Base-by-base conservation (phyloP, 1,140 invertebrate species). In the Magallana ariakensis region DNA sequence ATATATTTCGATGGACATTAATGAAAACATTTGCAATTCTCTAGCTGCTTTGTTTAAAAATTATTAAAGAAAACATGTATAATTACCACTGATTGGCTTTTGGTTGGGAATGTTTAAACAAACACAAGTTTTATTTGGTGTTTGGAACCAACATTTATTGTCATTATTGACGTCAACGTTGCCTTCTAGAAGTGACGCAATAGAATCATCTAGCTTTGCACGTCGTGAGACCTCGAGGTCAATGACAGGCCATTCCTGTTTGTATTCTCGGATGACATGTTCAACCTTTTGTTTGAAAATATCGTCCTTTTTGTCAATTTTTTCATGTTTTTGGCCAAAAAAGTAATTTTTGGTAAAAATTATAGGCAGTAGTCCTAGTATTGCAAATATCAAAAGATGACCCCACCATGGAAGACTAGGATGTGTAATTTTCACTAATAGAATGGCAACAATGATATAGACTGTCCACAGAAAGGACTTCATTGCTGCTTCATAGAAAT, bases 261-360 rank as follows among this genome's bases (percentile, higher is more conserved):
- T 75, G 22, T 75, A 75, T 26, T 75, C 66, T 5, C 66, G 26
- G 15, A 75, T 75, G 66, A 75, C 66, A 26, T 75, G 66, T 75
- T 75, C 66, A 9, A 75, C 11, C 22, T 75, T 75, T 22, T 75
- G 66, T 75, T 75, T 75, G 22, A 75, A 75, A 26, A 75, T 75
- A 26, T 75, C 66, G 66, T 75, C 66, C 33, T 19, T 26, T 75
- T 9, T 26, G 13, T 75, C 66, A 75, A 26, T 26, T 46, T 33
- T 22, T 9, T 75, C 22, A 9, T 33, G 19, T 0, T 33, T 22
- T 9, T 19, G 10, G 2, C 22, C 66, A 22, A 13, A 19, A 75
- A 8, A 75, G 33, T 26, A 75, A 26, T 26, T 75, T 75, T 22
- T 75, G 22, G 33, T 26, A 26, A 75, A 13, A 4, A 75, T 19